Base-by-base conservation (phyloP, 1,140 invertebrate genomes). In the Hylyphantes graminicola region DNA sequence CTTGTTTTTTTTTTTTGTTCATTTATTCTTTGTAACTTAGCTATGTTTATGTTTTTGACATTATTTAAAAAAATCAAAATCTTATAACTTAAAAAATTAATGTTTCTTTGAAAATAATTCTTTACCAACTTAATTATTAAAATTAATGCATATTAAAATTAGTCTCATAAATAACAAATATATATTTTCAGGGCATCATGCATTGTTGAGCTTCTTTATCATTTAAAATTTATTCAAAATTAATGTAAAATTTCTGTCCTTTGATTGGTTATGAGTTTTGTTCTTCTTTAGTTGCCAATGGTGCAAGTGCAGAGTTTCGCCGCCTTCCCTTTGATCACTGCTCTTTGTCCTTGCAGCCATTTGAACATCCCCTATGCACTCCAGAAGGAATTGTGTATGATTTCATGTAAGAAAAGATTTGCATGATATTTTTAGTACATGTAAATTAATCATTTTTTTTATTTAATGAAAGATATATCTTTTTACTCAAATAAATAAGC, bases 291-390 rank as follows among this genome's bases (percentile, higher is more conserved):
- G 74, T 55, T 6, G 81, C 73, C 15, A 77, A 93, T 75, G 91
- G 92, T 15, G 90, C 88, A 59, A 92, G 95, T 87, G 93, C 94
- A 10, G 93, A 94, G 85, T 99, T 99, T 89, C 93, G 95, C 87
- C 91, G 98, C 85, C 91, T 99, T 11, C 98, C 98, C 0, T 98
- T 94, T 88, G 94, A 96, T 89, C 96, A 97, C 89, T 99, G 97
- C 90, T 95, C 95, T 87, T 90, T 99, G 53, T 96, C 95, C 57
- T 92, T 99, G 68, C 94, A 96, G 88, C 97, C 96, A 0, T 99
- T 96, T 89, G 94, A 96, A 87, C 93, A 96, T 89, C 97, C 98
- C 0, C 96, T 97, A 87, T 97, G 96, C 89, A 96, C 79, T 86
- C 86, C 89, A 87, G 92, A 96, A 88, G 97, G 97, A 57, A 95